phyloP scores from a whole-genome alignment of 1,140 invertebrate genomes.

The Oryctes rhinoceros region DNA sequence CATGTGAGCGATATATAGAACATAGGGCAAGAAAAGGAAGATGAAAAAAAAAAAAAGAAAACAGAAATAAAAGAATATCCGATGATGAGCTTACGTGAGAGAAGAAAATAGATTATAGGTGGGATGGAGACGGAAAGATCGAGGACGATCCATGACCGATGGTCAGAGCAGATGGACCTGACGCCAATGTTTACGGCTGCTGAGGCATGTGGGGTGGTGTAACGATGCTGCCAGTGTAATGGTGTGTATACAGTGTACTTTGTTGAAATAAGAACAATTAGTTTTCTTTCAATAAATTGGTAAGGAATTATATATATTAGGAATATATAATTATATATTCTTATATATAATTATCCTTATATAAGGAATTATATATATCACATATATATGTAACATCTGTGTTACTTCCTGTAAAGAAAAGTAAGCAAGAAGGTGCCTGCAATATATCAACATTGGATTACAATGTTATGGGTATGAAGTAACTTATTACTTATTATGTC shows the following conservation, averaged over 20 bases:
- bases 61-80: slow-evolving; percentile 15
- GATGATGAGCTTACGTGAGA: background rate
- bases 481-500: no score
- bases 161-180: slow-evolving; percentile 38
- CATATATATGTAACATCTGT: no score
- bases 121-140: slow-evolving; percentile 30
- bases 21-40: background rate
- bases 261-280: background rate
- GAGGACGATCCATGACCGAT: slow-evolving; percentile 44
- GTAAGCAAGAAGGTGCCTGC: no score
- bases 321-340: no score
- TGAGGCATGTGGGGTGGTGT: slow-evolving; percentile 12
- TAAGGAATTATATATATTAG: no score
- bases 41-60: background rate
- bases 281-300: background rate
- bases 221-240: background rate
- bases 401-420: no score
- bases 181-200: slow-evolving; percentile 16
- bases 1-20: background rate
- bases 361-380: no score
- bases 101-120: slow-evolving; percentile 37
- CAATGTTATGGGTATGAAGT: no score
- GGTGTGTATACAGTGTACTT: background rate
- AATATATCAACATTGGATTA: no score
- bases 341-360: no score